phyloP scores from a whole-genome alignment of 2,797 vertebrate species.

The Megalops cyprinoides region DNA sequence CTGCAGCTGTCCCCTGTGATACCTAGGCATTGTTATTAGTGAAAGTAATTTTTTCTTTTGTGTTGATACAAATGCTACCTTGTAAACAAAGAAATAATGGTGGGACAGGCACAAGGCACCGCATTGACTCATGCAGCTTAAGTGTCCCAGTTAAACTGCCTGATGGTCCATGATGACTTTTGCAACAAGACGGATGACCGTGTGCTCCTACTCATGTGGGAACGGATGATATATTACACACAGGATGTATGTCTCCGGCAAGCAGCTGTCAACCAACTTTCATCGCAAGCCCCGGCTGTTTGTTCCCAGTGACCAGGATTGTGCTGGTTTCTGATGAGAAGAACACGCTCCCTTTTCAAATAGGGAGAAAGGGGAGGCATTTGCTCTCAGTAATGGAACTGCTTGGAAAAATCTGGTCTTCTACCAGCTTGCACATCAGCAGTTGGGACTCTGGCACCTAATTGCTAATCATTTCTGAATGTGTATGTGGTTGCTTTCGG shows the following conservation, averaged over 20 bases:
- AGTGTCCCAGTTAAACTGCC: neutral
- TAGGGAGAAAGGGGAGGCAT: neutral
- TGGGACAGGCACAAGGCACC: neutral
- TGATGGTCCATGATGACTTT: no score
- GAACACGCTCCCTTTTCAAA: neutral
- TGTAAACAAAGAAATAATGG: neutral
- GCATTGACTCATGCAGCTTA: neutral
- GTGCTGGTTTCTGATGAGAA: neutral
- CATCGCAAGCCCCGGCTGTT: neutral
- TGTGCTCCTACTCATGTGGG: neutral
- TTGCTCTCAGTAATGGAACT: neutral
- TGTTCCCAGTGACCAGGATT: neutral
- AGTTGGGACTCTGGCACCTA: constrained; percentile 43
- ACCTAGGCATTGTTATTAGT: neutral
- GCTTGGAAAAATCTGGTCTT: neutral
- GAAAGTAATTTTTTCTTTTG: neutral
- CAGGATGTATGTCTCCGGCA: neutral
- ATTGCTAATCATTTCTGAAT: constrained; percentile 61
- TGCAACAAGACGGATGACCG: neutral
- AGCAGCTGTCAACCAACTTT: neutral
- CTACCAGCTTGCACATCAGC: neutral
- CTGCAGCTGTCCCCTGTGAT: neutral
- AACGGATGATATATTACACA: constrained; percentile 7
- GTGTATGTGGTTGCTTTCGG: constrained; percentile 61
- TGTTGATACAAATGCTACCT: neutral